Conservation (phyloP, 1,140 invertebrate genomes). For the Drosophila erecta region DNA sequence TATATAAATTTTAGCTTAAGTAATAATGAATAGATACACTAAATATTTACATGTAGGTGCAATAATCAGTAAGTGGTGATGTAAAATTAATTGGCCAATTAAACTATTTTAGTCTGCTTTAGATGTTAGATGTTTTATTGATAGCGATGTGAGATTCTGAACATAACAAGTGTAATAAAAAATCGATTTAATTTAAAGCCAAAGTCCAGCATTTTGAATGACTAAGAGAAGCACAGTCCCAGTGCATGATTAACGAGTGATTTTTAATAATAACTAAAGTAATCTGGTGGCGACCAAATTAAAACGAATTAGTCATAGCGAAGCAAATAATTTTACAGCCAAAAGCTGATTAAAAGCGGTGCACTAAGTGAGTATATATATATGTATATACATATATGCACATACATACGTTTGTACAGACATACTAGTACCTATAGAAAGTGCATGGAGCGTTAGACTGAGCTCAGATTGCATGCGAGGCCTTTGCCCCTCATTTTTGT, state of each 20-base stretch:
- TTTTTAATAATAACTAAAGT: constrained; percentile 1
- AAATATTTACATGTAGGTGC: not conserved
- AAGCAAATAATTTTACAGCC: constrained; percentile 21
- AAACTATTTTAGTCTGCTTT: not conserved
- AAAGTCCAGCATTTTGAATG: constrained; percentile 1
- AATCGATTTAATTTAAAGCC: not conserved
- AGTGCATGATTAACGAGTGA: constrained; percentile 21
- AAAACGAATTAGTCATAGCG: constrained; percentile 31
- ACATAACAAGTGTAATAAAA: not conserved
- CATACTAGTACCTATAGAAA: constrained; percentile 18
- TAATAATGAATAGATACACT: too few relatives aligned
- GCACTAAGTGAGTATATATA: constrained; percentile 11
- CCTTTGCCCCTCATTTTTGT: constrained; percentile 26
- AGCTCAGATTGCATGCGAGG: constrained; percentile 58
- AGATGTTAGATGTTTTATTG: not conserved
- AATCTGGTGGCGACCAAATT: constrained; percentile 4
- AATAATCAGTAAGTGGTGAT: not conserved
- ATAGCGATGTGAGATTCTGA: not conserved
- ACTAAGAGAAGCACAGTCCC: not conserved
- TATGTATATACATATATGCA: not conserved
- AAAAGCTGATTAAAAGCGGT: constrained; percentile 21
- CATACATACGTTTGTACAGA: not conserved
- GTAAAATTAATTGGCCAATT: not conserved
- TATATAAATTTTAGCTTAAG: too few relatives aligned
- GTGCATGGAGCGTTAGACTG: constrained; percentile 35